Base-by-base conservation (phyloP, 2,888 invertebrate genomes). In the Tenthredo mesomela region DNA sequence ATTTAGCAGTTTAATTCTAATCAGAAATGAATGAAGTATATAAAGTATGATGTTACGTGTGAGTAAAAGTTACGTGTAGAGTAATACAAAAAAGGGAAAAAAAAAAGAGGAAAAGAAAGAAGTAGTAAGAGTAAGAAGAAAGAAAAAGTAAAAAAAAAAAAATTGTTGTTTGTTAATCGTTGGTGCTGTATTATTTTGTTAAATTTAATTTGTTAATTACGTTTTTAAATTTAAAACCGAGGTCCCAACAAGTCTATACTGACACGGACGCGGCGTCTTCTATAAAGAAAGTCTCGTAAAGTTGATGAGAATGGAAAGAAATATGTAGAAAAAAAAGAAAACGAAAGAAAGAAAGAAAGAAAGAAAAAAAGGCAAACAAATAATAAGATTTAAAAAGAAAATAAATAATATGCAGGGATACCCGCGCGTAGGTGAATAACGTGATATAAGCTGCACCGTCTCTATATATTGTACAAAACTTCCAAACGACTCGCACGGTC, bases 361-460 rank as follows among this genome's bases (percentile, higher is more conserved):
- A 86, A n/a, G 80, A 54, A 85, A 43, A 77, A 40, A 82, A 85
- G 71, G 84, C 67, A 83, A 84, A 86, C 85, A 86, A 88, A 85
- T 86, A 58, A 86, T 84, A 85, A 86, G 85, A 86, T 86, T 86
- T 86, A 84, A 84, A 88, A 85, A 77, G 83, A 65, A 84, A 71
- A 85, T 67, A 83, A 88, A 85, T 85, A 54, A 86, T 84, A 84
- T 84, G 85, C 85, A 84, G 82, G 77, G 85, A 88, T 87, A 89
- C 88, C 88, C 87, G 87, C 85, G 88, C 87, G 87, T 87, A 86
- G 86, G 87, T 85, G 86, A 86, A 88, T 88, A 88, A 86, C 86
- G 88, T 88, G 89, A 89, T 90, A 89, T 85, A 88, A 88, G 86
- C 87, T 87, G 89, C 87, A 87, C 88, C 89, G 88, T 88, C 89